Evolutionary conservation across 2,888 invertebrate genomes (phyloP), one percentile per base, ranked within the genome.

Genomic region (Chrysopilus asiliformis): DNA sequence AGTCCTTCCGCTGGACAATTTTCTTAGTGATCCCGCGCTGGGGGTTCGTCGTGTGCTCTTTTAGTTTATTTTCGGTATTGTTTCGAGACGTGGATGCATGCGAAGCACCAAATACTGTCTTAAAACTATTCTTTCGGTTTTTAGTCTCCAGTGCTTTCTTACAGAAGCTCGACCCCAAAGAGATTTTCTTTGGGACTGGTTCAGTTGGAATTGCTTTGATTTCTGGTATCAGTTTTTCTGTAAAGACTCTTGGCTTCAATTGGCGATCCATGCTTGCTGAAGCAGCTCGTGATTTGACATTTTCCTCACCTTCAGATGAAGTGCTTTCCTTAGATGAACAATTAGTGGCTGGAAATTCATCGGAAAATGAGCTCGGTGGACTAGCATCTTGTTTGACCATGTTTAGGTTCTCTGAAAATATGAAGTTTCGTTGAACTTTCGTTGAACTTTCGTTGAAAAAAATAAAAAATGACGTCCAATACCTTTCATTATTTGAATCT

Each of bases 151-250:
- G n/a, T 28, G 38, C 7, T 16, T 34, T 28, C 12, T 38, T 33
- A 14, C n/a, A 12, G 4, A 33, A 28, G 24, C 33, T 38, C 4
- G 7, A n/a, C 16, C 33, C n/a, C 12, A 19, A 6, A 14, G 17
- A n/a, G 4, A 32, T 17, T 33, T 32, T 43, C 28, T 31, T 36
- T 5, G 20, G 24, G 8, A 30, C 2, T 8, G 40, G 40, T 5
- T 39, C 39, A 32, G 37, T 19, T 17, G 32, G 34, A 18, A 34
- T 17, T n/a, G 43, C 20, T 34, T 43, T 40, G 9, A 43, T 33
- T 36, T 43, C 43, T 29, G 40, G 43, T 18, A 43, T 40, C 32
- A 43, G 32, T 34, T 36, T 40, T n/a, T 43, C 43, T 12, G 38
- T 40, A 20, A 40, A 40, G 12, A 36, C 26, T n/a, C n/a, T n/a